These are phyloP conservation scores for Drosophila bunnanda DNA, from an alignment of 2,888 invertebrate species.

Conservation along the genomic window DNA sequence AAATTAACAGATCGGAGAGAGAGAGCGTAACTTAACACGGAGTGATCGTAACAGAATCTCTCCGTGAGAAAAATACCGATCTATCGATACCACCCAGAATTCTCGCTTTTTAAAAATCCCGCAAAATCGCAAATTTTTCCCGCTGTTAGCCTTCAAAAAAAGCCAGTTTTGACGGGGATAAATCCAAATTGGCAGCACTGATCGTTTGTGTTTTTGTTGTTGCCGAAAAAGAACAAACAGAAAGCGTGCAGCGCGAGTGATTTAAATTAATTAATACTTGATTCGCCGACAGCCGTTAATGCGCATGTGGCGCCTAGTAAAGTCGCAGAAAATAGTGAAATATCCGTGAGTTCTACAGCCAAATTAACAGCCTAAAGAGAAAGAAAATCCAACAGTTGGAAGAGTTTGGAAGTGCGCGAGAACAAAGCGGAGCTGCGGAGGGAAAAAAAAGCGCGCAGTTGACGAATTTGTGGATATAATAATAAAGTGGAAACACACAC, in stretches of 20 bases:
- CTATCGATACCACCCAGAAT: too few relatives aligned
- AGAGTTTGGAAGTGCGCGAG: conserved; percentile 13
- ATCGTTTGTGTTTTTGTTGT: neutral
- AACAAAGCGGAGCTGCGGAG: conserved; percentile 16
- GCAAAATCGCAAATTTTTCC: too few relatives aligned
- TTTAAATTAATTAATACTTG: conserved; percentile 18
- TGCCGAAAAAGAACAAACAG: conserved; percentile 2
- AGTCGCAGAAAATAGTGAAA: conserved; percentile 5
- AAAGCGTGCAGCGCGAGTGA: conserved; percentile 19
- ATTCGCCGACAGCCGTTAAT: conserved; percentile 9
- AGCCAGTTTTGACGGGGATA: too few relatives aligned
- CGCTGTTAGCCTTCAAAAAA: too few relatives aligned
- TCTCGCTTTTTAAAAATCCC: too few relatives aligned
- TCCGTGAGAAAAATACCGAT: too few relatives aligned
- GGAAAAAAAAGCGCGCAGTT: conserved; percentile 14
- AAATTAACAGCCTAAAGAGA: neutral
- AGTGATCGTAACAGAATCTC: too few relatives aligned
- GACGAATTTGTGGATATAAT: conserved; percentile 22
- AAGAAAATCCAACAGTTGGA: conserved; percentile 1
- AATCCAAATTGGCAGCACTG: too few relatives aligned
- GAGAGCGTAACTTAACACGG: too few relatives aligned
- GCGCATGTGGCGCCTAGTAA: conserved; percentile 11
- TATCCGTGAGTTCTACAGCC: conserved; percentile 2
- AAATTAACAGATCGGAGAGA: too few relatives aligned
- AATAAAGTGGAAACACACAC: conserved; percentile 1